These are phyloP conservation scores for Formica selysi DNA, from an alignment of 1,140 invertebrate genomes.

Conservation along the genomic window DNA sequence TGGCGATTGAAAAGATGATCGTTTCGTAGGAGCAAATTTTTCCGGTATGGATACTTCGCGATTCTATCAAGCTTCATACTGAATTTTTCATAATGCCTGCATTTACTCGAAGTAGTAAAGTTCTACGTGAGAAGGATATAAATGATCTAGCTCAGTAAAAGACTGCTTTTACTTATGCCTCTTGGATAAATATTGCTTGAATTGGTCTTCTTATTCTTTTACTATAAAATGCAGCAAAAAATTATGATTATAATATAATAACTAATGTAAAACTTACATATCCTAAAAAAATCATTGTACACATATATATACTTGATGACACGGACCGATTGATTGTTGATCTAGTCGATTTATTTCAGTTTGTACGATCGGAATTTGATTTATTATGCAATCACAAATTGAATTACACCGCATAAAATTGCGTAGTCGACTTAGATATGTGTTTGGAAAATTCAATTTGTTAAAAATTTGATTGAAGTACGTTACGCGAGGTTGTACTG, in stretches of 20 bases:
- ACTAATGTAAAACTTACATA: not conserved
- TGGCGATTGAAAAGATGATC: slow-evolving; percentile 67
- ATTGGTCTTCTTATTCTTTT: not conserved
- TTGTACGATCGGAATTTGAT: not conserved
- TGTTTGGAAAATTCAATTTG: slow-evolving; percentile 34
- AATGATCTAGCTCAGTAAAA: slow-evolving; percentile 51
- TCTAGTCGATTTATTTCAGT: not conserved
- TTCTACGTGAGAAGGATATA: slow-evolving; percentile 65
- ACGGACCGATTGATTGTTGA: not conserved
- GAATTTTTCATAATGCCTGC: slow-evolving; percentile 71
- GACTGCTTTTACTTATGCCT: not conserved
- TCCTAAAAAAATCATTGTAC: not conserved
- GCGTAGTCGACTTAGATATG: not conserved
- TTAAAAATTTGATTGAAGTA: slow-evolving; percentile 48
- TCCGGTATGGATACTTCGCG: slow-evolving; percentile 1
- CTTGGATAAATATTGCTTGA: slow-evolving; percentile 3
- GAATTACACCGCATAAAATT: not conserved
- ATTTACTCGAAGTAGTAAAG: slow-evolving; percentile 19
- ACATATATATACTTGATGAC: not conserved
- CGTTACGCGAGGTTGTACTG: slow-evolving; percentile 8
- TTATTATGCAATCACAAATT: not conserved
- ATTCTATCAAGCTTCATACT: slow-evolving; percentile 50
- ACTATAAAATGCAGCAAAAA: not conserved
- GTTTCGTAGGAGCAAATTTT: slow-evolving; percentile 45
- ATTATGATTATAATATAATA: not conserved